phyloP scores from a whole-genome alignment of 1,140 invertebrate species.

The Popillia japonica region DNA sequence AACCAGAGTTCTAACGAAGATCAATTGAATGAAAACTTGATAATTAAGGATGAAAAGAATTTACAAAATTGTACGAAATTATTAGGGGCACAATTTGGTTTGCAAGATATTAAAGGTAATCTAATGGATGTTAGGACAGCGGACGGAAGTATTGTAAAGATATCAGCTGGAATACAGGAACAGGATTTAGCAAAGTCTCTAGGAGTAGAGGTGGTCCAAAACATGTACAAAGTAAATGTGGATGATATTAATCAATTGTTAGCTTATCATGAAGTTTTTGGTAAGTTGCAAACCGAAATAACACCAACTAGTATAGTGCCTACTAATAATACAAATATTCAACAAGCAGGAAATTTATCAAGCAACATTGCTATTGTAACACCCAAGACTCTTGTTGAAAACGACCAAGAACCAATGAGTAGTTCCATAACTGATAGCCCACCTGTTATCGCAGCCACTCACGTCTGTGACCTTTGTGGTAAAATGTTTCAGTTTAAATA shows the following conservation, averaged over 20 bases:
- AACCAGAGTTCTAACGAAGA: slow-evolving; percentile 48
- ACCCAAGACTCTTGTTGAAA: slow-evolving; percentile 66
- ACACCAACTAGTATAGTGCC: slow-evolving; percentile 59
- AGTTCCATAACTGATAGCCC: slow-evolving; percentile 63
- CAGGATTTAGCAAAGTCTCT: slow-evolving; percentile 74
- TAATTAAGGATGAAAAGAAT: slow-evolving; percentile 59
- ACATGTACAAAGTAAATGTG: slow-evolving; percentile 83
- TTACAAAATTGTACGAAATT: slow-evolving; percentile 57
- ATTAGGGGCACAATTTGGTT: slow-evolving; percentile 53
- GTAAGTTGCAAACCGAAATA: slow-evolving; percentile 76
- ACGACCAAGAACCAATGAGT: slow-evolving; percentile 66
- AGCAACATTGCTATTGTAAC: slow-evolving; percentile 58
- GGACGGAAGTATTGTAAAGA: slow-evolving; percentile 76
- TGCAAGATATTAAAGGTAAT: slow-evolving; percentile 59
- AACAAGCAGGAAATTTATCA: slow-evolving; percentile 42
- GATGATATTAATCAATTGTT: slow-evolving; percentile 83
- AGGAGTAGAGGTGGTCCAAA: slow-evolving; percentile 73
- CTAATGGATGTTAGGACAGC: slow-evolving; percentile 76
- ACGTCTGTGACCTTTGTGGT: slow-evolving; percentile 83
- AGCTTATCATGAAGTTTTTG: slow-evolving; percentile 87
- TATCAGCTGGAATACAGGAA: slow-evolving; percentile 70
- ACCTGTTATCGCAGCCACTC: slow-evolving; percentile 69
- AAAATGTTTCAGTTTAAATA: slow-evolving; percentile 87
- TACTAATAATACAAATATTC: slow-evolving; percentile 45
- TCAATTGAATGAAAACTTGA: slow-evolving; percentile 45